phyloP scores from a whole-genome alignment of 2,113 vertebrate genomes.

The Rattus norvegicus region GRCr8 NC_086019.1:99066001-99066500 shows the following conservation, averaged over 20 bases:
- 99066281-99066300: background rate
- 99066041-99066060: background rate
- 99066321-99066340: slow-evolving; percentile 7
- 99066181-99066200: background rate
- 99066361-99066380: background rate
- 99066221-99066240: background rate
- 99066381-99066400: background rate
- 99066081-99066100: background rate
- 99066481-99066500: fast-evolving
- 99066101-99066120: background rate
- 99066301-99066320: background rate
- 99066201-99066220: background rate
- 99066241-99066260: background rate
- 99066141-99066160: slow-evolving; percentile 1
- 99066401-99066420: background rate
- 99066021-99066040: background rate
- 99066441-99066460: background rate
- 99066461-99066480: background rate
- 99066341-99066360: background rate
- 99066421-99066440: background rate
- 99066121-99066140: slow-evolving; percentile 47
- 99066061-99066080: background rate
- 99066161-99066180: background rate
- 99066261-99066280: background rate
- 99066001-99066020: background rate